Percentiles rank a stretch among this genome's conserved stretches.
Evolutionary conservation across 2,888 invertebrate genomes (phyloP).

Genomic region (Gastrophysa polygoni): DNA sequence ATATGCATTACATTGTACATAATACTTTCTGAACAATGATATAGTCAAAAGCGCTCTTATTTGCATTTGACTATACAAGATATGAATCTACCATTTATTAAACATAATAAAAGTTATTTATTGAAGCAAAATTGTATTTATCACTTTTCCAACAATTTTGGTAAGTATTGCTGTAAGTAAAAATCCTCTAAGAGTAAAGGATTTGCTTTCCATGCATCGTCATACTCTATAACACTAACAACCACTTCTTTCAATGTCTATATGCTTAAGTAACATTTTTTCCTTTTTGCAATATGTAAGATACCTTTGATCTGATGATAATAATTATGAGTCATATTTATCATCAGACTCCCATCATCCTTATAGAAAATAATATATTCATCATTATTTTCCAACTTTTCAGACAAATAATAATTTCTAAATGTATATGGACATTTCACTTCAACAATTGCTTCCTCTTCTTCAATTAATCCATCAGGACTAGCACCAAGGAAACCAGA

Average conservation of each 20-base stretch:
- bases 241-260: conserved; percentile 20
- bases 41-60: too few relatives aligned
- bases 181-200: too few relatives aligned
- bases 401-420: background rate
- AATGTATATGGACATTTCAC: conserved; percentile 15
- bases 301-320: conserved; percentile 25
- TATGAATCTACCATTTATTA: too few relatives aligned
- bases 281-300: conserved; percentile 16
- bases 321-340: conserved; percentile 19
- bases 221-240: too few relatives aligned
- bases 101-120: too few relatives aligned
- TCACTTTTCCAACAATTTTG: too few relatives aligned
- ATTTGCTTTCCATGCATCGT: too few relatives aligned
- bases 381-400: background rate
- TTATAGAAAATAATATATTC: conserved; percentile 1
- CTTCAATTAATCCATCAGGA: conserved; percentile 12
- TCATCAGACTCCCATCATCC: background rate
- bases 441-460: conserved; percentile 13
- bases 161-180: too few relatives aligned
- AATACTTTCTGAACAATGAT: too few relatives aligned
- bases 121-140: too few relatives aligned
- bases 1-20: too few relatives aligned
- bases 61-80: too few relatives aligned
- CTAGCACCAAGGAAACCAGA: conserved; percentile 4
- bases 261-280: conserved; percentile 16